Conservation (phyloP, 1,140 invertebrate genomes). For the Gryon sp. region DNA sequence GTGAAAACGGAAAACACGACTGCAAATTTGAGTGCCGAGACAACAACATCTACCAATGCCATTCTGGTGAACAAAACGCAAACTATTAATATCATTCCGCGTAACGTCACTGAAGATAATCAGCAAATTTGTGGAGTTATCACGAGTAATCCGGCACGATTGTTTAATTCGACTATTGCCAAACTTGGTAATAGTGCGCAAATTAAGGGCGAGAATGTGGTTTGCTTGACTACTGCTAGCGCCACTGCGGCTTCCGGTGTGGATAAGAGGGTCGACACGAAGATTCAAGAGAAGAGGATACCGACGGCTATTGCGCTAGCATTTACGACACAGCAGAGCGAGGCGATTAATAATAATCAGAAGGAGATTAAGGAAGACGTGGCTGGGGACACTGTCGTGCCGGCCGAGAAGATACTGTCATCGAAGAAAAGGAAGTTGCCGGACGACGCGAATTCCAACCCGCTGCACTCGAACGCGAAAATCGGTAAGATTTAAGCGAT, state of each 20-base stretch:
- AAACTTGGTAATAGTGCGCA: slow-evolving; percentile 60
- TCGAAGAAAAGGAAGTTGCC: slow-evolving; percentile 76
- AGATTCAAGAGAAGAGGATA: slow-evolving; percentile 64
- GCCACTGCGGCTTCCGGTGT: slow-evolving; percentile 30
- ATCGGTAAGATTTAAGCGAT: slow-evolving; percentile 71
- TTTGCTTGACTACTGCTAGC: slow-evolving; percentile 66
- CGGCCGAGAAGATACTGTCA: slow-evolving; percentile 68
- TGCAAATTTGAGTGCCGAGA: slow-evolving; percentile 4
- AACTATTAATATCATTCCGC: slow-evolving; percentile 70
- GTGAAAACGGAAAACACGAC: slow-evolving; percentile 54
- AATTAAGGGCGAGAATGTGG: slow-evolving; percentile 71
- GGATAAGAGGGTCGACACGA: slow-evolving; percentile 68
- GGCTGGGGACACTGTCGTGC: slow-evolving; percentile 36
- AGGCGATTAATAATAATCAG: slow-evolving; percentile 62
- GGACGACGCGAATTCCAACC: slow-evolving; percentile 68
- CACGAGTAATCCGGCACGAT: slow-evolving; percentile 74
- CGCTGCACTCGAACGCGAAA: slow-evolving; percentile 70
- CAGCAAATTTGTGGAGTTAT: slow-evolving; percentile 77
- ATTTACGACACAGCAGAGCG: slow-evolving; percentile 67
- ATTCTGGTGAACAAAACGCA: slow-evolving; percentile 74
- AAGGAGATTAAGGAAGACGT: slow-evolving; percentile 71
- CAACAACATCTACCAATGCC: slow-evolving; percentile 60
- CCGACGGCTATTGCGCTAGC: slow-evolving; percentile 72
- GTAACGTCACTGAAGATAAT: slow-evolving; percentile 68
- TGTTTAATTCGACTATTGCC: slow-evolving; percentile 75